A percentile compares a stretch with the other conserved stretches of the same genome.
phyloP scores from a whole-genome alignment of 2,888 invertebrate genomes.

The Shargacucullia verbasci region DNA sequence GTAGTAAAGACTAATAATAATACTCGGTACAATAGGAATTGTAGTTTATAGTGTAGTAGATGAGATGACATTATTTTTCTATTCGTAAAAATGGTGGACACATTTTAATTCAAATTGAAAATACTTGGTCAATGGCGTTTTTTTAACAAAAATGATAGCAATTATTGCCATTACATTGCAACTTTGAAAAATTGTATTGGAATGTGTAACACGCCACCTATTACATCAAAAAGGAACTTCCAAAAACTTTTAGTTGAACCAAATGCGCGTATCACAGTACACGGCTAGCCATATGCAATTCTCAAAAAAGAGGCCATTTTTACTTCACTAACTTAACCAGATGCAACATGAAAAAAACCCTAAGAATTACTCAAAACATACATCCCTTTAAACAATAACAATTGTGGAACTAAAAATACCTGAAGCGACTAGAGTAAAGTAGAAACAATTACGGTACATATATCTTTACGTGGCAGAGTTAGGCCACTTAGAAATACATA shows the following conservation, averaged over 20 bases:
- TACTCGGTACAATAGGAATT: conserved; percentile 8
- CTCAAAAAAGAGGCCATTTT: background rate
- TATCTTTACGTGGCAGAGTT: conserved; percentile 39
- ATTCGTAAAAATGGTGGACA: background rate
- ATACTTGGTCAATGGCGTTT: too few relatives aligned
- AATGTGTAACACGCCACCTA: too few relatives aligned
- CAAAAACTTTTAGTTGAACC: too few relatives aligned
- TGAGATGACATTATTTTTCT: background rate
- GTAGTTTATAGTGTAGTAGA: conserved; percentile 3
- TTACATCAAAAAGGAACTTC: too few relatives aligned
- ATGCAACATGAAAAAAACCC: conserved; percentile 3
- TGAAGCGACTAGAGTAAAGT: conserved; percentile 13
- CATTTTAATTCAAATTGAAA: too few relatives aligned
- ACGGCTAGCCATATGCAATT: too few relatives aligned
- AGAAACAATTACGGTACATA: conserved; percentile 40
- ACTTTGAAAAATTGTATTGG: too few relatives aligned
- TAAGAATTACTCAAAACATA: background rate
- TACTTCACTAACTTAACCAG: conserved; percentile 6
- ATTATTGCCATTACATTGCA: too few relatives aligned
- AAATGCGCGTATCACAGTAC: too few relatives aligned
- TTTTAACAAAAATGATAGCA: too few relatives aligned
- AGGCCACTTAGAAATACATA: conserved; percentile 59
- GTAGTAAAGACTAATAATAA: conserved; percentile 16
- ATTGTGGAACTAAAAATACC: conserved; percentile 7
- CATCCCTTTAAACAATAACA: conserved; percentile 4